Base-by-base conservation (phyloP, 64 coral and sea anemone species). In the Montipora sp. region DNA sequence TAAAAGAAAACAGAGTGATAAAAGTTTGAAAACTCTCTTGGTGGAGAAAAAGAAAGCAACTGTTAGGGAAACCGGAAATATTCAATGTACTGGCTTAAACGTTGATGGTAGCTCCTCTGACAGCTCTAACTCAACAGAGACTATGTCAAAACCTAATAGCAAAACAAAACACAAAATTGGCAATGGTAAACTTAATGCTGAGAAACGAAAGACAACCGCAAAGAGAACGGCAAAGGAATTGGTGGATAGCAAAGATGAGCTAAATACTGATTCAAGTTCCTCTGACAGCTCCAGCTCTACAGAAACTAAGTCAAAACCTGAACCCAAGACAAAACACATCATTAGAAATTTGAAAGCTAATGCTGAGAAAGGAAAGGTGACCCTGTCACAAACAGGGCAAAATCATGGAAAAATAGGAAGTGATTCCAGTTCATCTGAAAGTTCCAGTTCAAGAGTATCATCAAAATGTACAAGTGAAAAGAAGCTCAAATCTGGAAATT, bases 231-330 rank as follows among this genome's bases (percentile, higher is more conserved):
- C 18, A 65, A 43, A 48, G 3, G 1, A 69, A n/a, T 0, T 66
- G 36, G 23, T 66, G 36, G 23, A 4, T 49, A 19, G 60, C 16
- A 70, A 70, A 12, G 15, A 20, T 47, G 63, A 13, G 18, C 13
- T 70, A 45, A n/a, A 61, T 5, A 48, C 14, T 12, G 63, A 69
- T 3, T 48, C 5, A 9, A 10, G 3, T 84, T 84, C 60, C 61
- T 84, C 61, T 84, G 61, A 84, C 7, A 70, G 60, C 63, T 71
- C 81, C 3, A 84, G 60, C 24, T 49, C 58, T 18, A 19, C 22
- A 43, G 58, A 82, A 27, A 59, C 58, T 27, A 63, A 5, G 2
- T 43, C 58, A 18, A n/a, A 63, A 55, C 45, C 27, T 4, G 12
- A 8, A 7, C 18, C n/a, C 5, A 81, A 83, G 21, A 71, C 5